Base-by-base conservation (phyloP, 2,888 invertebrate genomes). In the Cephus spinipes region DNA sequence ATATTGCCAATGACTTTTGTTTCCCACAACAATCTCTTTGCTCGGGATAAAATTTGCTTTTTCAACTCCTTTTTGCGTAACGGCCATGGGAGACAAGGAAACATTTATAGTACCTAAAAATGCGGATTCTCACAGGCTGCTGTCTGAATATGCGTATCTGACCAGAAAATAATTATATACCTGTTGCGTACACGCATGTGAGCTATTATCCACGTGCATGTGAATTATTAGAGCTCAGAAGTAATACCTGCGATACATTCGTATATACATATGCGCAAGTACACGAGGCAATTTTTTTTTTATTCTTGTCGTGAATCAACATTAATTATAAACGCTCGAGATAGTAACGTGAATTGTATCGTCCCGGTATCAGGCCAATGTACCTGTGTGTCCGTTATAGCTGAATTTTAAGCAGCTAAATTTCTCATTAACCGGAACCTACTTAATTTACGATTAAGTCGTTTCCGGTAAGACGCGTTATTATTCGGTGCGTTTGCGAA, bases 321-420 rank as follows among this genome's bases (percentile, higher is more conserved):
- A 78, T 78, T 78, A 78, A 78, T 78, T 78, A 78, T 75, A 35
- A 78, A 78, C 78, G 78, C 71, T 78, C 74, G 76, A 40, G 35
- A 73, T 78, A 35, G 33, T 73, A 34, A 55, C 23, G 40, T 55
- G 78, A 40, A 76, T 78, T 68, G 73, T 69, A 78, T 78, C 75
- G 75, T 68, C 35, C 75, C 55, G 74, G 12, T 73, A 68, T 31
- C 78, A 78, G 78, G 78, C 78, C 78, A 78, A 76, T 68, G 78
- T 75, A 78, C 78, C 73, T 75, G 31, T 33, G 30, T 4, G 36
- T 73, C 78, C 78, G 78, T 78, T 78, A 76, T 75, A 55, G 75
- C 32, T 78, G 76, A 75, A 78, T 76, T 76, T 55, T 55, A 76
- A 78, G 40, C 32, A 73, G 73, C 71, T 75, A 32, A 32, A 31